These are phyloP conservation scores for Taenaris catops DNA, from an alignment of 2,888 invertebrate species.

Conservation along the genomic window DNA sequence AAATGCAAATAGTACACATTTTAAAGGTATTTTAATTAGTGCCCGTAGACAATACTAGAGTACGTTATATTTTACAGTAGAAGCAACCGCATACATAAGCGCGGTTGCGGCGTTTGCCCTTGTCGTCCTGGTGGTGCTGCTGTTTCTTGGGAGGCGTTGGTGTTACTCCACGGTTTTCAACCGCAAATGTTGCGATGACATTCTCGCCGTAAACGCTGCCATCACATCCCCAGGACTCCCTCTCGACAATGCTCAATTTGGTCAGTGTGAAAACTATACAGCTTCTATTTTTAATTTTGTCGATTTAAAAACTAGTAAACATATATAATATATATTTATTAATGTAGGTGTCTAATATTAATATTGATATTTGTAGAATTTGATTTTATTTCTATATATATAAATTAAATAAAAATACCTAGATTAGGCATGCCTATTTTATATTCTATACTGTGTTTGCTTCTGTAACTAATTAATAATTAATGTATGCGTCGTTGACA, in stretches of 20 bases:
- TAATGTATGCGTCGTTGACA: conserved; percentile 11
- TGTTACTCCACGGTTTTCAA: conserved; percentile 57
- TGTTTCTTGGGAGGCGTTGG: conserved; percentile 91
- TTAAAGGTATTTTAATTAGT: too few relatives aligned
- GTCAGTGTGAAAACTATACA: too few relatives aligned
- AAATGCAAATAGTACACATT: too few relatives aligned
- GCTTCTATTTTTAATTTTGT: too few relatives aligned
- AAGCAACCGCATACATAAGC: conserved; percentile 93
- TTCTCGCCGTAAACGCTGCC: conserved; percentile 61
- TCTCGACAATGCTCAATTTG: conserved; percentile 65
- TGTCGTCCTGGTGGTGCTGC: conserved; percentile 89
- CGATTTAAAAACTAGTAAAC: too few relatives aligned
- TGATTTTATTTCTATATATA: too few relatives aligned
- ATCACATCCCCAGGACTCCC: conserved; percentile 51
- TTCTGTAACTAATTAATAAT: conserved; percentile 2
- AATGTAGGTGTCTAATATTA: background rate
- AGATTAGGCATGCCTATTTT: too few relatives aligned
- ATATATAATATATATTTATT: too few relatives aligned
- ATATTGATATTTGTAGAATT: too few relatives aligned
- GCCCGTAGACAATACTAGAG: too few relatives aligned
- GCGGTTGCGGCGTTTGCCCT: conserved; percentile 92
- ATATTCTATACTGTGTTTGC: background rate
- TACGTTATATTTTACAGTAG: conserved; percentile 77
- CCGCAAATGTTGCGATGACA: conserved; percentile 64
- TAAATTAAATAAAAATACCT: too few relatives aligned